A percentile compares a stretch with the other conserved stretches of the same genome.
phyloP scores from a whole-genome alignment of 1,140 invertebrate genomes.

The Caerostris extrusa region DNA sequence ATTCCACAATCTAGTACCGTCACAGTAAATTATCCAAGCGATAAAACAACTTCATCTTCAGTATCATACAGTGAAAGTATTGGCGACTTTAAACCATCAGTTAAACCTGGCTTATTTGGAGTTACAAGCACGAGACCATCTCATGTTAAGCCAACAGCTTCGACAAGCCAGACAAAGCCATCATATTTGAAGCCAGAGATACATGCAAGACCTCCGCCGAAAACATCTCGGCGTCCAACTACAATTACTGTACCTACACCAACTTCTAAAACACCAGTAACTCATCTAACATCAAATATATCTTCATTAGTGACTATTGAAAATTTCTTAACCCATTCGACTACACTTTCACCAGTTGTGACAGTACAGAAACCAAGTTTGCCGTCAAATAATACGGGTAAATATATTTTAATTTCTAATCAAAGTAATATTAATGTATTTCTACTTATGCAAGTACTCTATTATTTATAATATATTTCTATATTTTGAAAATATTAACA shows the following conservation, averaged over 20 bases:
- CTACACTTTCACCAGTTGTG: not conserved
- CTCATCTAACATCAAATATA: not conserved
- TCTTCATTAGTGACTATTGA: not conserved
- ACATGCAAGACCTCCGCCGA: not conserved
- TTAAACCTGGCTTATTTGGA: not conserved
- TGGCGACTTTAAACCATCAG: not conserved
- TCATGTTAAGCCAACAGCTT: not conserved
- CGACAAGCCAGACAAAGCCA: not conserved
- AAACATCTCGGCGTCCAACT: not conserved
- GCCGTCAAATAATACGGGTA: not conserved
- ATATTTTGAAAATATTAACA: too few species aligned
- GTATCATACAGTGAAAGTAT: not conserved
- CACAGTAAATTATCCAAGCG: not conserved
- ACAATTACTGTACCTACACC: not conserved
- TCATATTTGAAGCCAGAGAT: not conserved
- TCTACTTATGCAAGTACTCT: too few species aligned
- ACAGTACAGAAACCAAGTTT: not conserved
- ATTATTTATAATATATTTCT: too few species aligned
- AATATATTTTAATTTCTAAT: not conserved
- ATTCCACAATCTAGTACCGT: not conserved
- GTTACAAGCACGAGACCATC: not conserved
- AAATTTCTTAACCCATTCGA: not conserved
- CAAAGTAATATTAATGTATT: too few species aligned
- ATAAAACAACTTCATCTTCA: not conserved
- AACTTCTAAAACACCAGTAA: not conserved